phyloP scores from a whole-genome alignment of 2,797 vertebrate genomes.

The Discoglossus pictus region DNA sequence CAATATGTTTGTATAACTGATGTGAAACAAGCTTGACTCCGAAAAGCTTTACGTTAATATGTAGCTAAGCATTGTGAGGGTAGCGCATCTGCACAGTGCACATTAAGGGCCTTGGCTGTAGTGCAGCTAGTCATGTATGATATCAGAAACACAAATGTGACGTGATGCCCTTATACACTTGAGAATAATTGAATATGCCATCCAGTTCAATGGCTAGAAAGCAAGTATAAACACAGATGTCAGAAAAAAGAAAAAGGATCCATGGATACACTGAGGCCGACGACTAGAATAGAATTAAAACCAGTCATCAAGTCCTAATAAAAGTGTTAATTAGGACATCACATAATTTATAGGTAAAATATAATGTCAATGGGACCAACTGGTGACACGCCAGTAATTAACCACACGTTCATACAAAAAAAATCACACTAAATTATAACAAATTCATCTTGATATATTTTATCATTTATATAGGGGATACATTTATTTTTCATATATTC shows the following conservation, averaged over 20 bases:
- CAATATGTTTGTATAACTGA: constrained; percentile 81
- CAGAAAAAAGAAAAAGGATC: constrained; percentile 72
- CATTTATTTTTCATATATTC: constrained; percentile 67
- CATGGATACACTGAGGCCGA: constrained; percentile 68
- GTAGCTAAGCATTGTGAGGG: constrained; percentile 74
- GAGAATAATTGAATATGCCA: constrained; percentile 89
- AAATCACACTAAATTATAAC: constrained; percentile 7
- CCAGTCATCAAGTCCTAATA: constrained; percentile 66
- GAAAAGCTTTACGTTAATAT: constrained; percentile 82
- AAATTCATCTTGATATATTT: neutral
- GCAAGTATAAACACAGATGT: constrained; percentile 82
- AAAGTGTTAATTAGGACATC: constrained; percentile 75
- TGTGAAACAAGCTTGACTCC: constrained; percentile 78
- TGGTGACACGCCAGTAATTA: constrained; percentile 60
- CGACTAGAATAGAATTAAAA: constrained; percentile 61
- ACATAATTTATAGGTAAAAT: constrained; percentile 61
- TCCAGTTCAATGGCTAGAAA: constrained; percentile 76
- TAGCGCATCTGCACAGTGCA: constrained; percentile 68
- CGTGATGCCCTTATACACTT: constrained; percentile 84
- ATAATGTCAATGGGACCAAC: constrained; percentile 56
- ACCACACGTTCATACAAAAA: constrained; percentile 46
- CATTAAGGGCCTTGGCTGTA: constrained; percentile 74
- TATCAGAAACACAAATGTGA: constrained; percentile 85
- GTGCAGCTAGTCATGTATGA: constrained; percentile 78
- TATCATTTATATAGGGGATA: no score